A percentile compares a stretch with the other conserved stretches of the same genome.
Conservation (phyloP, 2,888 invertebrate species). For the Agonopterix arenella region DNA sequence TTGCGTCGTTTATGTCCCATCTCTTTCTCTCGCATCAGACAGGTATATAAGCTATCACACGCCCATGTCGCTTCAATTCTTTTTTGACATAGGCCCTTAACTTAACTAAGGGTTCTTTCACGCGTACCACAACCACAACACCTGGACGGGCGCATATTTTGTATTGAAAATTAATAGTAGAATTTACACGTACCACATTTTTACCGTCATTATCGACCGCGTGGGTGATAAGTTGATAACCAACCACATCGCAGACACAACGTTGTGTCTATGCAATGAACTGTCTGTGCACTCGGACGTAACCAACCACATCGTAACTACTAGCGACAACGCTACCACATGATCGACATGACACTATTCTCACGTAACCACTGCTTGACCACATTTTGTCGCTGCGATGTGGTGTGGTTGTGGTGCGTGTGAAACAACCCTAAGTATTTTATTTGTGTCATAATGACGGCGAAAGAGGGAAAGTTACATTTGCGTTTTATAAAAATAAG, state of each 20-base stretch:
- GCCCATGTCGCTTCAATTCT: no score
- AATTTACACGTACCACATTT: neutral
- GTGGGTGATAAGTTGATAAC: neutral
- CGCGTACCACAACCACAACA: neutral
- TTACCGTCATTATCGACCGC: constrained; percentile 1
- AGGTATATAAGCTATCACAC: no score
- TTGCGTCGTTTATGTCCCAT: no score
- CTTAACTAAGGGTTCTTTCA: no score
- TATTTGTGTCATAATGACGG: no score
- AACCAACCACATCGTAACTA: neutral
- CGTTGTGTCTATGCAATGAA: neutral
- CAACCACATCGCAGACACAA: neutral
- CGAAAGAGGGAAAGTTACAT: no score
- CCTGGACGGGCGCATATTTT: neutral
- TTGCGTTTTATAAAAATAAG: no score
- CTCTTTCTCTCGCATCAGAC: no score
- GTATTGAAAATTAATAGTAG: constrained; percentile 1
- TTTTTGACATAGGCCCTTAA: no score
- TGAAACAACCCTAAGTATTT: no score
- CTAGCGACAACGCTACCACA: neutral
- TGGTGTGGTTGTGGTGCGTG: neutral
- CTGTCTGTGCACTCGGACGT: neutral
- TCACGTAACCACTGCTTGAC: neutral
- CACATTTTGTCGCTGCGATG: neutral
- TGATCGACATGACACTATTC: neutral